phyloP scores from a whole-genome alignment of 2,888 invertebrate genomes.

The Pollenia angustigena region DNA sequence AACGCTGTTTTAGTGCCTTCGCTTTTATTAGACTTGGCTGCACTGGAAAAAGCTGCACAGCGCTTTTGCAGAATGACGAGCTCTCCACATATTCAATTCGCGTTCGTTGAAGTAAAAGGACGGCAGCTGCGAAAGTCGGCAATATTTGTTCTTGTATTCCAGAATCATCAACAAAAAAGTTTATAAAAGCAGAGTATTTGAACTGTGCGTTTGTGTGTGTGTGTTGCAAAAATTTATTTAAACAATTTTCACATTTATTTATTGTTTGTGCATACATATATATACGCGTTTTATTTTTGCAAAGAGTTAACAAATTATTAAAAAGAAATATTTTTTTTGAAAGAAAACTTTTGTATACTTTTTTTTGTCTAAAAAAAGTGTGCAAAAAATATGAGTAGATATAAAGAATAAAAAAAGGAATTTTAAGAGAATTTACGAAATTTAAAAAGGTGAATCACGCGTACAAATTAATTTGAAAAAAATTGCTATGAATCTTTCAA shows the following conservation, averaged over 20 bases:
- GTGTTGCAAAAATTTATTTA: constrained; percentile 56
- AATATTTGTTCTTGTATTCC: constrained; percentile 62
- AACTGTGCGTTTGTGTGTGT: constrained; percentile 72
- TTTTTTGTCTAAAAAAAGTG: constrained; percentile 54
- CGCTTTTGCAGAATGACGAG: constrained; percentile 52
- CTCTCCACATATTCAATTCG: constrained; percentile 62
- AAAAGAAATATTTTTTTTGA: constrained; percentile 29
- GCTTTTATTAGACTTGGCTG: background rate
- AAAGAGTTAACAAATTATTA: constrained; percentile 32
- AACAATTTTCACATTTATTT: constrained; percentile 54
- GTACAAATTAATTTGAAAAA: constrained; percentile 35
- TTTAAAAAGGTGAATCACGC: constrained; percentile 73
- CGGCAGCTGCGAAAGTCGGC: constrained; percentile 69
- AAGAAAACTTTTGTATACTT: constrained; percentile 45
- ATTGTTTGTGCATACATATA: constrained; percentile 52
- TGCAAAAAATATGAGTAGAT: constrained; percentile 57
- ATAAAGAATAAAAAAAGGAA: constrained; percentile 58
- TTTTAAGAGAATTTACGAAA: constrained; percentile 68
- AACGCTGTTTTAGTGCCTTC: background rate
- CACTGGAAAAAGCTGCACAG: constrained; percentile 43
- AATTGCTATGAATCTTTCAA: constrained; percentile 24
- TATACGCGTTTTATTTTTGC: constrained; percentile 53
- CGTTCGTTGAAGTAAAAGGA: constrained; percentile 70
- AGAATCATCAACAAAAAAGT: constrained; percentile 68
- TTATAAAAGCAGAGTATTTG: constrained; percentile 74